Evolutionary conservation across 2,797 vertebrate species (phyloP).

Genomic region (Spondyliosoma cantharus): DNA sequence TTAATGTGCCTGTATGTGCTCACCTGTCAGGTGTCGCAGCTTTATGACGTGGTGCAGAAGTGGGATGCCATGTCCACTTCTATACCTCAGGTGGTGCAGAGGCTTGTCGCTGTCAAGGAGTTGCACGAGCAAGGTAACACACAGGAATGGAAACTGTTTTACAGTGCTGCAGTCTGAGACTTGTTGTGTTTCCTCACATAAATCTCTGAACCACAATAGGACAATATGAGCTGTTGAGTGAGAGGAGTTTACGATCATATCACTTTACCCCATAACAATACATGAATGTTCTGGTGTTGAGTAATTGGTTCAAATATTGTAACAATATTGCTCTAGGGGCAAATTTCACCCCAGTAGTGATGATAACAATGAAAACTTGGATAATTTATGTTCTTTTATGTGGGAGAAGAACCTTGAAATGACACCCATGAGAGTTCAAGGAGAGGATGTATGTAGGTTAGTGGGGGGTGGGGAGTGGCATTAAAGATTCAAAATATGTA

Average conservation of each 20-base stretch:
- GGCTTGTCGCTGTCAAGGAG: slow-evolving; percentile 90
- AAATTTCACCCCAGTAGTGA: slow-evolving; percentile 26
- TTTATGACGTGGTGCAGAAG: slow-evolving; percentile 92
- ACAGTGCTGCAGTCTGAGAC: neutral
- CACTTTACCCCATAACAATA: neutral
- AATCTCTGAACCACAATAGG: neutral
- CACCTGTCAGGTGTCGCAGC: slow-evolving; percentile 87
- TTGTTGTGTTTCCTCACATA: neutral
- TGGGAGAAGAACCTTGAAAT: slow-evolving; percentile 65
- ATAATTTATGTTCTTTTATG: slow-evolving; percentile 57
- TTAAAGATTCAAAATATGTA: slow-evolving; percentile 65
- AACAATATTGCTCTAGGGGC: slow-evolving; percentile 37
- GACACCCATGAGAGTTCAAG: slow-evolving; percentile 74
- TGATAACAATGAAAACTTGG: slow-evolving; percentile 47
- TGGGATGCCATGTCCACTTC: slow-evolving; percentile 91
- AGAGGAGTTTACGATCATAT: neutral
- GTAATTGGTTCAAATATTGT: slow-evolving; percentile 48
- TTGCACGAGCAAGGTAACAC: slow-evolving; percentile 93
- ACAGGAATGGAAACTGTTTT: neutral
- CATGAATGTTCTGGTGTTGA: slow-evolving; percentile 24
- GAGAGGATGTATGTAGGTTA: slow-evolving; percentile 70
- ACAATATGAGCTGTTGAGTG: slow-evolving; percentile 1
- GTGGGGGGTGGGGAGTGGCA: slow-evolving; percentile 41
- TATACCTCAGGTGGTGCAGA: slow-evolving; percentile 92
- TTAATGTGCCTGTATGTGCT: slow-evolving; percentile 29